Percentiles rank a stretch among this genome's conserved stretches.
These are phyloP conservation scores for Hesperia comma DNA, from an alignment of 2,888 invertebrate species.

Conservation along the genomic window DNA sequence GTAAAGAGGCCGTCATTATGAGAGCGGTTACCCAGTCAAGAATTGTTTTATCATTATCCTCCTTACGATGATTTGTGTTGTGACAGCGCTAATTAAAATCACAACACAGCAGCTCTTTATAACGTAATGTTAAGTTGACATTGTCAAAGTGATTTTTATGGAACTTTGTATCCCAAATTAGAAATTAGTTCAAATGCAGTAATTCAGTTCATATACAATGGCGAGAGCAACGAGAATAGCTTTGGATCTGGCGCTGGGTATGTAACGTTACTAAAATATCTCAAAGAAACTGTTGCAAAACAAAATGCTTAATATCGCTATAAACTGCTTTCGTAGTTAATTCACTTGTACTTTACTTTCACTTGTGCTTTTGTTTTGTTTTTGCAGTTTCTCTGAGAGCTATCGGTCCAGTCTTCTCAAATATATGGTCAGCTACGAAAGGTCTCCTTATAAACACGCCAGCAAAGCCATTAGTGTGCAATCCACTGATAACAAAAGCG, in stretches of 20 bases:
- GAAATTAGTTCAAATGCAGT: conserved; percentile 6
- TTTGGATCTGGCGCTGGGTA: conserved; percentile 67
- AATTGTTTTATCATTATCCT: no score
- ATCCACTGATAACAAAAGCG: conserved; percentile 55
- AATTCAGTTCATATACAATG: conserved; percentile 48
- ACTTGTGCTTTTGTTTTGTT: conserved; percentile 60
- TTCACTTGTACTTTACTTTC: conserved; percentile 6
- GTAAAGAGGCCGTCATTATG: no score
- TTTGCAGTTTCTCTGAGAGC: conserved; percentile 69
- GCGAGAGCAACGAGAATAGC: conserved; percentile 62
- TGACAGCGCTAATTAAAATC: neutral
- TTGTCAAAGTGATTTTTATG: conserved; percentile 16
- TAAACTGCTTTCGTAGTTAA: neutral
- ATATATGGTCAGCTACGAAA: conserved; percentile 61
- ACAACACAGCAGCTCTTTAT: neutral
- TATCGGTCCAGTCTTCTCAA: conserved; percentile 58
- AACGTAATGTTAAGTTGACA: neutral
- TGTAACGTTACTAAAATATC: conserved; percentile 41
- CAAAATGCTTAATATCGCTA: conserved; percentile 51
- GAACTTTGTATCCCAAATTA: neutral
- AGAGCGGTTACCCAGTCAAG: no score
- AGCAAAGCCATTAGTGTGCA: conserved; percentile 58
- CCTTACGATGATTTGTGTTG: no score
- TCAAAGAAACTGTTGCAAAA: conserved; percentile 68
- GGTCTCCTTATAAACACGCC: conserved; percentile 49